These are phyloP conservation scores for Eretmocerus hayati DNA, from an alignment of 2,888 invertebrate genomes.

Conservation along the genomic window DNA sequence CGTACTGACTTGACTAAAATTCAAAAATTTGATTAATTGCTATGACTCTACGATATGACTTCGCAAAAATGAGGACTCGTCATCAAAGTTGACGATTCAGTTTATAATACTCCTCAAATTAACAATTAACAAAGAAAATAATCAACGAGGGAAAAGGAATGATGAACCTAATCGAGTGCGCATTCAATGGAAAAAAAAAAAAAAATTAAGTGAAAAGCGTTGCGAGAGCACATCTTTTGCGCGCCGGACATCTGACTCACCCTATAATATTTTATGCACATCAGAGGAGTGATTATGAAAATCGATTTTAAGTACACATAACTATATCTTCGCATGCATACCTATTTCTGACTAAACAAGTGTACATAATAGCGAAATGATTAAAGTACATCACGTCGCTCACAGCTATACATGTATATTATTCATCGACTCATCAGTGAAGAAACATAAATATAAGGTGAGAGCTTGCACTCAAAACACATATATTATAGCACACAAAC, in stretches of 20 bases:
- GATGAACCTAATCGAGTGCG: neutral
- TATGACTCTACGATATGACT: too few relatives aligned
- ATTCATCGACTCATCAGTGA: too few relatives aligned
- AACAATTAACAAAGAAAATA: too few relatives aligned
- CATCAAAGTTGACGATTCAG: too few relatives aligned
- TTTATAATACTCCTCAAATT: too few relatives aligned
- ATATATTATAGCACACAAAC: too few relatives aligned
- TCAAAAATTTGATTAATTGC: too few relatives aligned
- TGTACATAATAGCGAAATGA: slow-evolving; percentile 7
- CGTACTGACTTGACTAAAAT: too few relatives aligned
- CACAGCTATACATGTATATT: neutral
- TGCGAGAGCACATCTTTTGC: neutral
- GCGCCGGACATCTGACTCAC: slow-evolving; percentile 5
- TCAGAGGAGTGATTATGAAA: slow-evolving; percentile 2
- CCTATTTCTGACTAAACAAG: too few relatives aligned
- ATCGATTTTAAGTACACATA: too few relatives aligned
- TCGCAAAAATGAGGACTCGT: too few relatives aligned
- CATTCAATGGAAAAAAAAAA: neutral
- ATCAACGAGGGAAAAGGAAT: too few relatives aligned
- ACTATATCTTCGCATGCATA: neutral
- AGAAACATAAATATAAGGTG: neutral
- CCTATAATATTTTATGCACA: neutral
- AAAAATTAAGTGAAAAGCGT: neutral
- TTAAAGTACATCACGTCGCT: slow-evolving; percentile 5
- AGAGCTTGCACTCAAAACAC: neutral